Percentiles rank a stretch among this genome's conserved stretches.
Evolutionary conservation across 2,888 invertebrate genomes (phyloP).

Genomic region (Harpagoxenus sublaevis): DNA sequence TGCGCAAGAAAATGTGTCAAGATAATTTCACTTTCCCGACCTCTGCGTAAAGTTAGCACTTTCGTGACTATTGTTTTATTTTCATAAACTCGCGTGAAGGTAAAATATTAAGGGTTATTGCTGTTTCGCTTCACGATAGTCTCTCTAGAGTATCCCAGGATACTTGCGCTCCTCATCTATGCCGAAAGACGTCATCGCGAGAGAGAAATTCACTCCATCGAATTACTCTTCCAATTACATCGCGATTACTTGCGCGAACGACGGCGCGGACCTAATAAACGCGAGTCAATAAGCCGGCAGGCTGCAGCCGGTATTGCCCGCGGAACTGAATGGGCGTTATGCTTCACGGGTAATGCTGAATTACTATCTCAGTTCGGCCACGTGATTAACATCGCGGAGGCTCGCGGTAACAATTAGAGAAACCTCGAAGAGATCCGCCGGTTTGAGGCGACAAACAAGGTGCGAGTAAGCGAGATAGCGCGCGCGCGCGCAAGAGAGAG

Average conservation of each 20-base stretch:
- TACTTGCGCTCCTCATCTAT: not conserved
- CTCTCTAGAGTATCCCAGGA: too few relatives aligned
- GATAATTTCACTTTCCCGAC: not conserved
- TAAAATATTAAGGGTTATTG: too few relatives aligned
- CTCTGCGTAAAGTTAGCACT: too few relatives aligned
- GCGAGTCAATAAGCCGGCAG: constrained; percentile 61
- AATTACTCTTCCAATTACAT: constrained; percentile 47
- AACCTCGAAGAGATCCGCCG: constrained; percentile 73
- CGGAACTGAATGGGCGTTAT: constrained; percentile 42
- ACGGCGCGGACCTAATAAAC: constrained; percentile 45
- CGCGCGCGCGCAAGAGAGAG: constrained; percentile 27
- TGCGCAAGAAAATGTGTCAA: not conserved
- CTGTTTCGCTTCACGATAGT: too few relatives aligned
- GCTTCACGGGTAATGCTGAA: constrained; percentile 54
- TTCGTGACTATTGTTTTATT: not conserved
- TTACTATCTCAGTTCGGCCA: constrained; percentile 65
- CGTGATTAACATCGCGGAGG: constrained; percentile 78
- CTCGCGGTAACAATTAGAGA: constrained; percentile 79
- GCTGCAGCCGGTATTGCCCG: constrained; percentile 3
- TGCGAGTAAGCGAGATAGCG: constrained; percentile 58
- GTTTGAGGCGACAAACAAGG: constrained; percentile 17
- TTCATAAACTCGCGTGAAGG: not conserved
- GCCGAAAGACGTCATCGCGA: not conserved
- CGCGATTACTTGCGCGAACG: constrained; percentile 31
- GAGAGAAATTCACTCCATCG: not conserved